These are phyloP conservation scores for Scomber japonicus DNA, from an alignment of 2,113 vertebrate genomes.

Conservation along the genomic window DNA sequence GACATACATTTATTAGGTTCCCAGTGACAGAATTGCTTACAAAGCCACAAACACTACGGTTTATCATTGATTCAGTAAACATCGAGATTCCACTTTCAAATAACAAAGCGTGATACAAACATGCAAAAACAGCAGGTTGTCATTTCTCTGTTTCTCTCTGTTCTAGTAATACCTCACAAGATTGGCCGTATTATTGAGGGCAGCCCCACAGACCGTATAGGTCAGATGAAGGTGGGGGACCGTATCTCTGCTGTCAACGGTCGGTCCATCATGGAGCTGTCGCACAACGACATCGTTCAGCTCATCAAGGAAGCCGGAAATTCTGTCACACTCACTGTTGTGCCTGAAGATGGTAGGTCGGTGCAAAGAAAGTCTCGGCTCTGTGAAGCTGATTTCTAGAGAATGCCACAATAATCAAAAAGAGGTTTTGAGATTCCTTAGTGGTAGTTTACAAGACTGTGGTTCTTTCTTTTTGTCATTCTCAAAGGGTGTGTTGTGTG, in stretches of 20 bases:
- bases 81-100: too few relatives aligned
- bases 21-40: too few relatives aligned
- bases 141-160: slow-evolving; percentile 12
- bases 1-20: too few relatives aligned
- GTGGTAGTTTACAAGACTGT: background rate
- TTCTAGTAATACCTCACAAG: slow-evolving; percentile 97
- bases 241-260: slow-evolving; percentile 96
- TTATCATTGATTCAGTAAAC: too few relatives aligned
- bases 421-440: background rate
- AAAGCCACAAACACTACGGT: too few relatives aligned
- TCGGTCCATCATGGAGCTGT: slow-evolving; percentile 93
- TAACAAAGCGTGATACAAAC: too few relatives aligned
- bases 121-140: background rate
- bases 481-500: slow-evolving; percentile 8
- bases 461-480: background rate
- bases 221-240: slow-evolving; percentile 94
- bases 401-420: background rate
- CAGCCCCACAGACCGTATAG: slow-evolving; percentile 94
- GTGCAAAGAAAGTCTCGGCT: background rate
- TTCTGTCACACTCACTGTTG: slow-evolving; percentile 92
- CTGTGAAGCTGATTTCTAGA: background rate
- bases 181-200: slow-evolving; percentile 97
- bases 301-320: slow-evolving; percentile 97
- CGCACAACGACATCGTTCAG: slow-evolving; percentile 96
- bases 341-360: slow-evolving; percentile 92